Base-by-base conservation (phyloP, 1,140 invertebrate species). In the Cyclargus thomasi region DNA sequence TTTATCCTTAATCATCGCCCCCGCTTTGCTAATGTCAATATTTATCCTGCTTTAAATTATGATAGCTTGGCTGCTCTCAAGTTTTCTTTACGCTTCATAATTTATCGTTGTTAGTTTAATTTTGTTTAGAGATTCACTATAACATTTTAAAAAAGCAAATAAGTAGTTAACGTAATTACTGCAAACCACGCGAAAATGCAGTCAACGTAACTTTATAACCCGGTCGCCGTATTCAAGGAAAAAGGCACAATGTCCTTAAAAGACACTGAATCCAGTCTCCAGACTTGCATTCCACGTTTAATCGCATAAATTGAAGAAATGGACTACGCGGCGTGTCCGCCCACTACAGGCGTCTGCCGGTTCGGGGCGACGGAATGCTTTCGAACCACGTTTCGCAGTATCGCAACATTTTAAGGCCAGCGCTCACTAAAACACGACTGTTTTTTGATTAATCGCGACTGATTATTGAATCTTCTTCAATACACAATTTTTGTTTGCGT, bases 271-370 rank as follows among this genome's bases (percentile, higher is more conserved):
- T 59, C 55, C 18, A 59, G 55, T 59, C 55, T 18, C 55, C 55
- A 18, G 55, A 20, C 55, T 47, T 47, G 39, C 39, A 47, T 47
- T 47, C 39, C 39, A 21, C 55, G 55, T 59, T 20, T 18, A 21
- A 59, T 18, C 62, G 70, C 69, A 83, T 82, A 81, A 80, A 84
- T 83, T 82, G 78, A 77, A 76, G 77, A 75, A 84, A 77, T 80
- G 72, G 70, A 78, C 70, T 82, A 81, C 77, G 76, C 72, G 80
- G 62, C 53, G 68, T 73, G 77, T 82, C 81, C 81, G 77, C 82
- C 84, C 82, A 86, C 83, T 69, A 59, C 71, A 74, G 71, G 70
- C 70, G 75, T 78, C 72, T 76, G 76, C 74, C 64, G 69, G 76
- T 71, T 75, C 62, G 64, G 69, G 72, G 65, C 69, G 67, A 67